Percentiles rank a stretch among this genome's conserved stretches.
These are phyloP conservation scores for Cerastis rubricosa DNA, from an alignment of 2,888 invertebrate species.

Conservation along the genomic window DNA sequence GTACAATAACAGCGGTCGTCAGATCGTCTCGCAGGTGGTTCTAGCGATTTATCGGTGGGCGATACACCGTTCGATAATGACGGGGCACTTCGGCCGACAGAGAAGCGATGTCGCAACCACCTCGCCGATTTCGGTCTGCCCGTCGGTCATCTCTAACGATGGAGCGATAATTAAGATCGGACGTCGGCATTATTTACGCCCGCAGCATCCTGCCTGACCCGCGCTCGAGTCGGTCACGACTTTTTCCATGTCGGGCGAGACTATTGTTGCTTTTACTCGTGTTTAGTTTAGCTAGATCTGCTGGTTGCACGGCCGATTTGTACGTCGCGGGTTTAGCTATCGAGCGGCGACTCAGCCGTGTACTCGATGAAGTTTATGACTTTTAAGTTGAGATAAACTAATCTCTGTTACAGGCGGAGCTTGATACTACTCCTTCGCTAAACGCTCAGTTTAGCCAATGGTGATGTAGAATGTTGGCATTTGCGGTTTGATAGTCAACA, in stretches of 20 bases:
- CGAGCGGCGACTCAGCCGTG: conserved; percentile 59
- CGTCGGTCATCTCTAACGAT: conserved; percentile 90
- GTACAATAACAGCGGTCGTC: conserved; percentile 78
- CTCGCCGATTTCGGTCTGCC: conserved; percentile 86
- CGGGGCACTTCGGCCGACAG: conserved; percentile 75
- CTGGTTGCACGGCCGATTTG: conserved; percentile 68
- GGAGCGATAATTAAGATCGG: conserved; percentile 90
- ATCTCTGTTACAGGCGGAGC: conserved; percentile 56
- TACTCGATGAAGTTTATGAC: conserved; percentile 65
- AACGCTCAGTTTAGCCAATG: conserved; percentile 42
- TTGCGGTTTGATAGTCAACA: conserved; percentile 46
- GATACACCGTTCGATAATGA: conserved; percentile 85
- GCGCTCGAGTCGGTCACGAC: conserved; percentile 87
- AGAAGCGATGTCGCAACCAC: conserved; percentile 83
- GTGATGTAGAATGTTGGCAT: conserved; percentile 46
- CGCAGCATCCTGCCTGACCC: conserved; percentile 87
- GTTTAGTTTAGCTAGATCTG: conserved; percentile 78
- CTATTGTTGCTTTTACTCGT: conserved; percentile 86
- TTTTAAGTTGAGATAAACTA: conserved; percentile 61
- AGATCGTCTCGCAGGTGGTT: conserved; percentile 82
- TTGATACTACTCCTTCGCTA: conserved; percentile 49
- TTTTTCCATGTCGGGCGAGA: conserved; percentile 85
- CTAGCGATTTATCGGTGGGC: conserved; percentile 86
- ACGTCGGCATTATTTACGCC: conserved; percentile 89
- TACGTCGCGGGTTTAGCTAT: conserved; percentile 63